A percentile compares a stretch with the other conserved stretches of the same genome.
These are phyloP conservation scores for Melanotaenia duboulayi DNA, from an alignment of 2,113 vertebrate species.

Conservation along the genomic window DNA sequence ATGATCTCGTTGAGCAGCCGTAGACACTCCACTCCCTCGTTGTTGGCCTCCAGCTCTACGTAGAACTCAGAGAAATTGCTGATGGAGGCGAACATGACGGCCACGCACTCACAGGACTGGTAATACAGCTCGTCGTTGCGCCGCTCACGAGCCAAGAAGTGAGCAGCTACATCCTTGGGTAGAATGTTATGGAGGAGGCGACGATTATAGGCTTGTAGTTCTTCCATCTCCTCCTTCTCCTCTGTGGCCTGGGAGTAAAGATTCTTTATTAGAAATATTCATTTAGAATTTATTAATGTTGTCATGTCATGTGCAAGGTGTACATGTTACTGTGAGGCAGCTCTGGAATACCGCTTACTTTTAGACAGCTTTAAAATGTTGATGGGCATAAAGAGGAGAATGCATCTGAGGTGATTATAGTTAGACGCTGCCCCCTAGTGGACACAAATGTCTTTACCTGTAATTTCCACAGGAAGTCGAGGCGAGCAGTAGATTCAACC, in stretches of 20 bases:
- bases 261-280: conserved; percentile 11
- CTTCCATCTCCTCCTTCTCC: conserved; percentile 98
- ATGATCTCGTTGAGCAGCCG: conserved; percentile 97
- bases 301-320: not conserved
- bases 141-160: conserved; percentile 92
- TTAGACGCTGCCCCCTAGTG: conserved; percentile 46
- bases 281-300: not conserved
- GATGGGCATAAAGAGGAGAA: too few relatives aligned
- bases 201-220: conserved; percentile 95
- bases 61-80: conserved; percentile 99
- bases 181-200: conserved; percentile 95
- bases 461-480: conserved; percentile 98
- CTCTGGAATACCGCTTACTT: not conserved
- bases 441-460: conserved; percentile 84
- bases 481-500: conserved; percentile 95
- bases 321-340: not conserved
- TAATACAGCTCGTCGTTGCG: conserved; percentile 96
- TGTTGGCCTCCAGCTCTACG: conserved; percentile 97
- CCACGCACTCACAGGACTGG: conserved; percentile 96
- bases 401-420: not conserved
- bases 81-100: conserved; percentile 98
- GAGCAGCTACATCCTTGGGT: conserved; percentile 95
- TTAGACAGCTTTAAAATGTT: not conserved
- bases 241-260: conserved; percentile 87
- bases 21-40: conserved; percentile 95